Percentiles rank a stretch among this genome's conserved stretches.
Evolutionary conservation across 2,113 vertebrate species (phyloP).

Genomic region (Camarhynchus parvulus): DNA sequence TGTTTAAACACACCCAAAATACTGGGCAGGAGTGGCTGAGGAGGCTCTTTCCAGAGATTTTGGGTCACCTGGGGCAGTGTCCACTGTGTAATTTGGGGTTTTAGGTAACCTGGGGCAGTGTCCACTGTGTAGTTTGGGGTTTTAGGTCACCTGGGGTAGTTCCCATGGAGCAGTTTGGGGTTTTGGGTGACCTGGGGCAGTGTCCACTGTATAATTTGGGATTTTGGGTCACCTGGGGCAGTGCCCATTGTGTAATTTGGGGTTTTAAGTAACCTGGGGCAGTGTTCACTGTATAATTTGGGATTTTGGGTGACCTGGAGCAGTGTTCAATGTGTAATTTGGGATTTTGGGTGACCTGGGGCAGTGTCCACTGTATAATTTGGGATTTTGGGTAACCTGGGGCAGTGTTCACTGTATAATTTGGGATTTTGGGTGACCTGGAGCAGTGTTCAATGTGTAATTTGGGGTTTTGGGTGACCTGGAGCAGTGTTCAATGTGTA

Average conservation of each 20-base stretch:
- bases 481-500: background rate
- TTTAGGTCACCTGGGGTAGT: background rate
- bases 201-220: rapidly evolving
- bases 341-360: background rate
- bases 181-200: background rate
- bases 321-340: rapidly evolving
- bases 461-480: background rate
- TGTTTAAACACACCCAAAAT: background rate
- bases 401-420: rapidly evolving
- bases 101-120: background rate
- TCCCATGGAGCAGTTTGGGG: background rate
- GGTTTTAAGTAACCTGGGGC: rapidly evolving
- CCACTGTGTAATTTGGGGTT: background rate
- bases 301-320: background rate
- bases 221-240: background rate
- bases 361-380: background rate
- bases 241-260: background rate
- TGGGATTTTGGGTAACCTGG: rapidly evolving
- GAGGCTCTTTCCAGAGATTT: background rate
- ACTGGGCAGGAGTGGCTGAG: background rate
- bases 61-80: background rate
- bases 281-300: rapidly evolving
- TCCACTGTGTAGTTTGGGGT: background rate
- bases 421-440: background rate
- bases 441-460: rapidly evolving